Evolutionary conservation across 2,888 invertebrate genomes (phyloP), one percentile per base, ranked within the genome.

Genomic region (Eledona agricola): DNA sequence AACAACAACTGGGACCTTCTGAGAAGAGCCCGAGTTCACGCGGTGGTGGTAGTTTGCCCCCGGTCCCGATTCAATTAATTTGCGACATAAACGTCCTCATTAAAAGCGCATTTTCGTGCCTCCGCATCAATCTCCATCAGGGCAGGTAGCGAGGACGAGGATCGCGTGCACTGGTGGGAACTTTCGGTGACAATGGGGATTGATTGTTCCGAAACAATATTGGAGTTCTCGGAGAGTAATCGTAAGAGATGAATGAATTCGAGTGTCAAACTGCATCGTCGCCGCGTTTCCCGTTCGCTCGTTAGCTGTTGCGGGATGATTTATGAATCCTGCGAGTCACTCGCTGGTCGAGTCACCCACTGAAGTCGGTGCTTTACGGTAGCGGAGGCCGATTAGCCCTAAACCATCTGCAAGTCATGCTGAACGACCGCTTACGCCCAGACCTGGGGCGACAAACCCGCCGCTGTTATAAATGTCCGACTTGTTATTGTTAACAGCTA

Each of bases 371-470:
- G 50, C 55, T 55, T 55, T 51, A 55, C 55, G 35, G 55, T 55
- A 55, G 55, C 55, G 28, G 35, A 46, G 51, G 49, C 54, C 59
- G 58, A 66, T 67, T 67, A 67, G 67, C 67, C 67, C 67, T 61
- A 64, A 65, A 65, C 65, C 51, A 65, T 62, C 58, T 64, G 66
- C 67, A 66, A 67, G 67, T 67, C 67, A 67, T 60, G 62, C 60
- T 60, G 63, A 58, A 58, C 55, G 58, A 47, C 42, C 19, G 53
- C 57, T 50, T 55, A 56, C 58, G 60, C 52, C 53, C 55, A 54
- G 50, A 60, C 65, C 65, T 51, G 53, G 55, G 63, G 65, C 65
- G 65, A 65, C 63, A 63, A 61, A 60, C 57, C 61, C 49, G 54
- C 59, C 49, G 40, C 42, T 51, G 46, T 58, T 63, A 62, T 61